Percentiles rank a stretch among this genome's conserved stretches.
Evolutionary conservation across 2,888 invertebrate genomes (phyloP).

Genomic region (Dione juno): DNA sequence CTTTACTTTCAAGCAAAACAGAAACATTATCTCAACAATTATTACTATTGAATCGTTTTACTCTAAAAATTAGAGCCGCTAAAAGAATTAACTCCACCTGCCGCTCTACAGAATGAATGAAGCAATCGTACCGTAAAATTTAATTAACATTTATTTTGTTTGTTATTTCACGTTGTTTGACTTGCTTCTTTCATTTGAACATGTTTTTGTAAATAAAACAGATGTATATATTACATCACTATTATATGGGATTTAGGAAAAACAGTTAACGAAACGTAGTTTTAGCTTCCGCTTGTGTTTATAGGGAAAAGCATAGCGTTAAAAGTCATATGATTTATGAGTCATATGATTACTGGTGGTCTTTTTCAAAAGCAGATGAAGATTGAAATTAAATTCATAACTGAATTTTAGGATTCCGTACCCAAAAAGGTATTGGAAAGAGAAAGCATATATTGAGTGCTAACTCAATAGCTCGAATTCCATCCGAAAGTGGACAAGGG

Average conservation of each 20-base stretch:
- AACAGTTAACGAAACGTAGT: background rate
- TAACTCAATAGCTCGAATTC: too few species aligned
- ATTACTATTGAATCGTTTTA: constrained; percentile 3
- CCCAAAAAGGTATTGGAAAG: too few species aligned
- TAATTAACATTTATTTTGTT: constrained; percentile 17
- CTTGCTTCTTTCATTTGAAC: background rate
- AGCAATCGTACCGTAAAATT: constrained; percentile 15
- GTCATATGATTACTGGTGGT: background rate
- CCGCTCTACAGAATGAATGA: background rate
- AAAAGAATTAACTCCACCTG: constrained; percentile 16
- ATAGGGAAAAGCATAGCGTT: background rate
- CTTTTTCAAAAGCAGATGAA: too few species aligned
- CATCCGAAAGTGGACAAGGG: too few species aligned
- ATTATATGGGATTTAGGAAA: background rate
- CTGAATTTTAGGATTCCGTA: too few species aligned
- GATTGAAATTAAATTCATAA: too few species aligned
- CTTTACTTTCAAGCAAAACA: background rate
- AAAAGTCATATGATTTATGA: background rate
- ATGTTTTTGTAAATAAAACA: constrained; percentile 4
- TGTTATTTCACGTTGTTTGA: constrained; percentile 6
- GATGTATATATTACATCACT: constrained; percentile 4
- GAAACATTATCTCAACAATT: background rate
- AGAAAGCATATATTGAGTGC: too few species aligned
- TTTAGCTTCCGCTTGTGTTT: background rate
- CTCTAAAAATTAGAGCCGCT: background rate